Conservation (phyloP, 2,113 vertebrate species). For the Arothron firmamentum region DNA sequence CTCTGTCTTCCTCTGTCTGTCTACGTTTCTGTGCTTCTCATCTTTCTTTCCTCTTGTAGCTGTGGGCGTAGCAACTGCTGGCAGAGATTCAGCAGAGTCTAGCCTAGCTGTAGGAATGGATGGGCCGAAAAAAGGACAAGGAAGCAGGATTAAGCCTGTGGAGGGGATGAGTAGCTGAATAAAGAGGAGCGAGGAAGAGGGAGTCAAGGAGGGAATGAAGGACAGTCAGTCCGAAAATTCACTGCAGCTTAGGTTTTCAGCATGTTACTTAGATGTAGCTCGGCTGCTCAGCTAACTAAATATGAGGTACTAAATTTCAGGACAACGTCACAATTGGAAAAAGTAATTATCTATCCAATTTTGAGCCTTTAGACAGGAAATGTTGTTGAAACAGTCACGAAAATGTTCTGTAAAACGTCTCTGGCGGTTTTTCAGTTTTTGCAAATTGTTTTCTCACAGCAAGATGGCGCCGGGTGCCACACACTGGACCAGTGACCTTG, state of each 20-base stretch:
- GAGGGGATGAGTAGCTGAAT: conserved; percentile 41
- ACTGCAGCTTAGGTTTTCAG: not conserved
- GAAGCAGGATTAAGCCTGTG: conserved; percentile 48
- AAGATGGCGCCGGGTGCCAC: no score
- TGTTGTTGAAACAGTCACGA: no score
- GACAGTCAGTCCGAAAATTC: conserved; percentile 26
- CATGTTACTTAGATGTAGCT: no score
- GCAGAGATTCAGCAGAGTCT: conserved; percentile 35
- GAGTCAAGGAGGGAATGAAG: conserved; percentile 16
- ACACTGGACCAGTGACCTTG: not conserved
- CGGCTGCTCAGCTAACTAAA: no score
- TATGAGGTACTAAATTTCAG: no score
- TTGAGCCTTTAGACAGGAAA: no score
- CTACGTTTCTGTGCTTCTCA: not conserved
- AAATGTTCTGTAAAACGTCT: no score
- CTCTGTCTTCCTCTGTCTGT: not conserved
- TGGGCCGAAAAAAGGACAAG: conserved; percentile 20
- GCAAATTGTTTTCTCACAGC: no score
- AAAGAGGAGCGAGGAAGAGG: conserved; percentile 23
- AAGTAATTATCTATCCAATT: no score
- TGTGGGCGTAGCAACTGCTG: conserved; percentile 34
- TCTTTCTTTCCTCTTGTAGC: conserved; percentile 4
- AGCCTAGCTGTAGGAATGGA: conserved; percentile 35
- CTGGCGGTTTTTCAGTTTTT: no score
- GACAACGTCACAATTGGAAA: no score